Evolutionary conservation across 2,888 invertebrate species (phyloP), one percentile per base, ranked within the genome.

Genomic region (Drosophila pegasa): DNA sequence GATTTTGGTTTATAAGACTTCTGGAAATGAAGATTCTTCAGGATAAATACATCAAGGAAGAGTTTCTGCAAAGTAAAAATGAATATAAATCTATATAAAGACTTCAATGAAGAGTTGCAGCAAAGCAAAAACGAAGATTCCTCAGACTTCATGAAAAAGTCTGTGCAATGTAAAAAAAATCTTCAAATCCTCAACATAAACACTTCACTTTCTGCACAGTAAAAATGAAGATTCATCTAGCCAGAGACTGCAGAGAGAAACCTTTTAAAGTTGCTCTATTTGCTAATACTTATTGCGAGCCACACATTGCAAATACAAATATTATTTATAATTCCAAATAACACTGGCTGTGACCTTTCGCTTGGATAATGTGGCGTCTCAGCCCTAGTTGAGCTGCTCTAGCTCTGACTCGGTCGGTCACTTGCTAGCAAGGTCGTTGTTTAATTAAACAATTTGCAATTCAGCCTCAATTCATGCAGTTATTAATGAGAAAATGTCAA

Each of bases 401-500:
- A 67, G n/a, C 52, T n/a, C n/a, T n/a, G n/a, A 63, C 35, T 37
- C 18, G 40, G 43, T 37, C 18, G 40, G 43, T 33, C 55, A 55
- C 25, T 43, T 55, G 14, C 37, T 2, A 5, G 4, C 56, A 27
- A 67, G 68, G 69, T 29, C 41, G 33, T 33, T 51, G 31, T 51
- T 50, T 55, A 71, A 51, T 47, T 56, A 25, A 25, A 31, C 12
- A 22, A 85, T 87, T 85, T 87, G 67, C 84, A 80, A 80, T 83
- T 50, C 62, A 72, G 41, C 88, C 87, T 82, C 62, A 75, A 81
- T 54, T 58, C 35, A 41, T 33, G 29, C 18, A 29, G 51, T 52
- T 37, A 61, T 50, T 50, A 55, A 48, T 47, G 14, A 25, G 33
- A 55, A 55, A 22, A 56, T 50, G 40, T 45, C 62, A 37, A 41